Evolutionary conservation across 2,113 vertebrate species (phyloP), one percentile per base, ranked within the genome.

Genomic region (Tapirus terrestris): DNA sequence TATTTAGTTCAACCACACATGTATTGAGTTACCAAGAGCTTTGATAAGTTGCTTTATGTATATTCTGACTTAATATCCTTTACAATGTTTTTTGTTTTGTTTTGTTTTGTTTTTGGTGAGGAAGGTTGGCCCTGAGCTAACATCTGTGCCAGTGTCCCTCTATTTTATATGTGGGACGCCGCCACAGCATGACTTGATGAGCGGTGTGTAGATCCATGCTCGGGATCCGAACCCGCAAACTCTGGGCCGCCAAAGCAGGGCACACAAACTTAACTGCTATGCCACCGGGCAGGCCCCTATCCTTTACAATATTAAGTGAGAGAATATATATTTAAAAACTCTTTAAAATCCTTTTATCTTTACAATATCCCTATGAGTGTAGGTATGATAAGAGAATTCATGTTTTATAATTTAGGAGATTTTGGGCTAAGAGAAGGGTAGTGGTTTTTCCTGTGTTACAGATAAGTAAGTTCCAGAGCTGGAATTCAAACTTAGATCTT

Each of bases 381-480:
- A 89, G 31, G 25, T 94, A 70, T 79, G 29, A 33, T 84, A 85
- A 92, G n/a, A 80, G 43, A 88, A 89, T 82, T 16, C 12, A 10
- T 73, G 16, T 95, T 97, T 93, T 11, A 73, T 63, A 56, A 11
- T 91, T 96, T 76, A 70, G 43, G 39, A 67, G 39, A 39, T 33
- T 63, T 93, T 61, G 43, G 60, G 29, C 61, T 85, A 76, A 96
- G n/a, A 88, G 39, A 92, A 80, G 23, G 56, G 7, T 67, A 73
- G 33, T 80, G 33, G 61, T 85, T 95, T 92, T 89, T 67, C 70
- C 63, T 80, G 0, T 92, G 27, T 79, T 79, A 86, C 8, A 90
- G 56, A 92, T 48, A 79, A 73, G 13, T 83, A 67, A 90, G 27
- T 94, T 91, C 29, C 77, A 65, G 53, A 87, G 25, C 61, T 97